Conservation (phyloP, 2,888 invertebrate genomes). For the Hedychridium roseum region DNA sequence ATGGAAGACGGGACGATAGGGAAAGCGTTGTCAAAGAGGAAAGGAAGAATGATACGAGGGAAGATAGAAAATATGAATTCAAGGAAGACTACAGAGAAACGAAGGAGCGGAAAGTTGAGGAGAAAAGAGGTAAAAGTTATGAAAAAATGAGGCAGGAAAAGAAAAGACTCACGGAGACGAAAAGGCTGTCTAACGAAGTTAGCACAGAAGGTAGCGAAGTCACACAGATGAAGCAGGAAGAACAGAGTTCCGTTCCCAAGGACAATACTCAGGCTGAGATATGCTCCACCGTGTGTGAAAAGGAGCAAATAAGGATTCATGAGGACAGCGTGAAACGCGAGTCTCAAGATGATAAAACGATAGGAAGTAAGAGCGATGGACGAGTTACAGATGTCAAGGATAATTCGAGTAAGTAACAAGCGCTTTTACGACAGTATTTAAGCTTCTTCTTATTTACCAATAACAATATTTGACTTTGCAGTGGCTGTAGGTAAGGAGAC, state of each 20-base stretch:
- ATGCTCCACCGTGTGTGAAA: too few species aligned
- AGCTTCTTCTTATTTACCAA: background rate
- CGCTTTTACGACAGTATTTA: background rate
- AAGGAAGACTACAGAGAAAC: slow-evolving; percentile 44
- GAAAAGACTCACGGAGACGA: slow-evolving; percentile 54
- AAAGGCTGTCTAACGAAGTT: slow-evolving; percentile 45
- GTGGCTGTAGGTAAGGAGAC: slow-evolving; percentile 13
- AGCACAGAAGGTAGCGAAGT: slow-evolving; percentile 34
- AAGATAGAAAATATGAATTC: slow-evolving; percentile 61
- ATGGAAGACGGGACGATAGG: slow-evolving; percentile 60
- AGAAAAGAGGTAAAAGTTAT: slow-evolving; percentile 63
- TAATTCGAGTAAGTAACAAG: too few species aligned
- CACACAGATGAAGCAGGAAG: slow-evolving; percentile 36
- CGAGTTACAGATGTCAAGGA: too few species aligned
- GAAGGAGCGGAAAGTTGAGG: slow-evolving; percentile 57
- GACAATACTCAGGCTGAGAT: too few species aligned
- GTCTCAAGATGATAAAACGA: too few species aligned
- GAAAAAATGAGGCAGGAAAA: slow-evolving; percentile 62
- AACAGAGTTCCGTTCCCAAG: slow-evolving; percentile 13
- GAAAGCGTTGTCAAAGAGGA: slow-evolving; percentile 61
- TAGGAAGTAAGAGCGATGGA: too few species aligned
- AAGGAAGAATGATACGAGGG: slow-evolving; percentile 47
- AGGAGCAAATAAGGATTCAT: too few species aligned
- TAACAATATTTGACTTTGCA: background rate
- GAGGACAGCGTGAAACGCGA: too few species aligned